phyloP scores from a whole-genome alignment of 2,113 vertebrate species.

The Pithys albifrons region DNA sequence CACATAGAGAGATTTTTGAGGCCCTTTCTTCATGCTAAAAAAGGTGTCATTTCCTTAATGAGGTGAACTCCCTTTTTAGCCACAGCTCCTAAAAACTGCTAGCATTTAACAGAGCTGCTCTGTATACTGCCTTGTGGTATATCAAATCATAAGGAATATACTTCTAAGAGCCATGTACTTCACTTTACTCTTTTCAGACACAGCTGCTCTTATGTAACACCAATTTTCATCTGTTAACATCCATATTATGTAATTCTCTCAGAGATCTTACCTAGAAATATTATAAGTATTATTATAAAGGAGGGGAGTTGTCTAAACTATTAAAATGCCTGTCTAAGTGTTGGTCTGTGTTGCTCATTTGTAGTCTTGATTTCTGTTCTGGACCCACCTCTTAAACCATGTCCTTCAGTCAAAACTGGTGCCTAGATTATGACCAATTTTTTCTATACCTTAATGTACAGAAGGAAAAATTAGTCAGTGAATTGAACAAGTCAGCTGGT shows the following conservation, averaged over 20 bases:
- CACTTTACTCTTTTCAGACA: background rate
- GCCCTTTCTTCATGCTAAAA: background rate
- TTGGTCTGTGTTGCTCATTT: background rate
- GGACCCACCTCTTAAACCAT: background rate
- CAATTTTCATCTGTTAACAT: background rate
- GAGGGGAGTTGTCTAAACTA: rapidly evolving
- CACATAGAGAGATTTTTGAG: background rate
- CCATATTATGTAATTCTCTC: background rate
- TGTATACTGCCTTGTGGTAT: background rate
- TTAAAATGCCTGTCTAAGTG: background rate
- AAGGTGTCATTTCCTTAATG: rapidly evolving
- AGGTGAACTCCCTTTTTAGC: background rate
- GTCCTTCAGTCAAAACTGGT: background rate
- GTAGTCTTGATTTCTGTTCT: background rate
- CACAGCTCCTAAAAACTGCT: background rate
- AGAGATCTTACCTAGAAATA: background rate
- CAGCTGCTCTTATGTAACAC: background rate
- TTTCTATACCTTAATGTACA: background rate
- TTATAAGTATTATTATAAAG: background rate
- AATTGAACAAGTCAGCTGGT: background rate
- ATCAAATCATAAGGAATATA: background rate
- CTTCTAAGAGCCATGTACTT: background rate
- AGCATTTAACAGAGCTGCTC: background rate
- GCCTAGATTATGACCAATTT: background rate
- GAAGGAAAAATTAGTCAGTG: background rate